Evolutionary conservation across 2,888 invertebrate species (phyloP), one percentile per base, ranked within the genome.

Genomic region (Chirona hameri): DNA sequence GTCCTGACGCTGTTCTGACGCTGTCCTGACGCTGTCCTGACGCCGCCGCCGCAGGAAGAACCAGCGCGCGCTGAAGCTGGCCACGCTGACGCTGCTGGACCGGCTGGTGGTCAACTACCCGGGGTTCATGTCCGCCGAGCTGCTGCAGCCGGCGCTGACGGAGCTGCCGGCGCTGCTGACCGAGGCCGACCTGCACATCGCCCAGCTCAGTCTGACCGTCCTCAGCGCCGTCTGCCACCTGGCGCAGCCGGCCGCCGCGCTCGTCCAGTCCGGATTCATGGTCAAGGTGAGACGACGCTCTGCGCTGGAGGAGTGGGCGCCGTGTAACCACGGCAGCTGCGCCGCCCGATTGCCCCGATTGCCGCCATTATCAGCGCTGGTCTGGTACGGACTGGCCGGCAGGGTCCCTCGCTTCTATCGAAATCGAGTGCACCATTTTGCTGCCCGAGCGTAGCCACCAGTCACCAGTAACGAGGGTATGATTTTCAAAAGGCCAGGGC

Each of bases 171-270:
- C 96, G 21, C 90, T 99, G 82, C 91, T 99, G 85, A 95, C 93
- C 86, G 99, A 99, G 89, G 92, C 94, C 79, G 99, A 99, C 90
- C 90, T 99, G 84, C 98, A 99, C 89, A 97, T 99, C 86, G 97
- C 98, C 81, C 98, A 98, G 89, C 91, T 95, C 86, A 95, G 96
- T 46, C 90, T 97, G 84, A 92, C 93, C 82, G 90, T 97, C 82
- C 90, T 97, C 82, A 95, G 95, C 84, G 93, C 95, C 82, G 93
- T 95, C 72, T 95, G 95, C 82, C 90, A 91, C 84, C 90, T 93
- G 79, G 94, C 95, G 87, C 94, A 95, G 15, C 91, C 92, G 85
- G 95, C 96, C 81, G 89, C 96, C 85, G 91, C 93, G 29, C 80
- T 80, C 21, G 80, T 80, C 27, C 52, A 80, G 27, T 80, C 80